Evolutionary conservation across 2,797 vertebrate species (phyloP).

Genomic region (Bradypus variegatus): DNA sequence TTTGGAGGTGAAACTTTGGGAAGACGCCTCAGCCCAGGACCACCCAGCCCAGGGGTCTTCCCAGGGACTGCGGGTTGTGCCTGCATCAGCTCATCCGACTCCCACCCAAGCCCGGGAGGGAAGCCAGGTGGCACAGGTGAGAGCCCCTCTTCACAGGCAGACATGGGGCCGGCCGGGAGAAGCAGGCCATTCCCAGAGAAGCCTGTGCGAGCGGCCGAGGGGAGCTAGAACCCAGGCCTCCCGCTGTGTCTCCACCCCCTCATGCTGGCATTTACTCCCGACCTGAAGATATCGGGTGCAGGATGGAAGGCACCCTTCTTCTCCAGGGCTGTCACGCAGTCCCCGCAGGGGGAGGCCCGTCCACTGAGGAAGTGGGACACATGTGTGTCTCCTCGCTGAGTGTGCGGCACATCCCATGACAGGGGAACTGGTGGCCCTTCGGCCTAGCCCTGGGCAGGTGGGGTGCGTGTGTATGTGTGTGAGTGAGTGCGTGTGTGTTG

Average conservation of each 20-base stretch:
- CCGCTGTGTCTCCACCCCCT: background rate
- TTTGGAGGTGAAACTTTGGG: background rate
- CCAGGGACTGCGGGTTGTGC: too few species aligned
- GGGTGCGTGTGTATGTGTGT: accelerated
- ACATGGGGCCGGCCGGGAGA: accelerated
- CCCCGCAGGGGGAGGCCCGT: background rate
- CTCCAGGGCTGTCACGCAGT: background rate
- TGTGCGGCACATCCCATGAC: accelerated
- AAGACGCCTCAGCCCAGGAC: too few species aligned
- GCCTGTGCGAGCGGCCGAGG: too few species aligned
- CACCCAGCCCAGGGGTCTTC: background rate
- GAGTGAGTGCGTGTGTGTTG: accelerated
- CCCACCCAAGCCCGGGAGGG: accelerated
- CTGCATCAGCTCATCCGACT: accelerated
- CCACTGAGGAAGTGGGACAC: background rate
- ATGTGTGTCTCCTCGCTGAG: background rate
- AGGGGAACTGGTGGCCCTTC: background rate
- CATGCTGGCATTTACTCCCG: accelerated
- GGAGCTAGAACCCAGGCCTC: background rate
- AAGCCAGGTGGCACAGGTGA: too few species aligned
- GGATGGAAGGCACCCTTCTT: accelerated
- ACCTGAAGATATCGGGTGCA: accelerated
- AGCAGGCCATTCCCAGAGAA: too few species aligned
- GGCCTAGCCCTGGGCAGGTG: background rate
- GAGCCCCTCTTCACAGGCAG: background rate